Conservation (phyloP, 2,113 vertebrate species). For the Oriolus oriolus region DNA sequence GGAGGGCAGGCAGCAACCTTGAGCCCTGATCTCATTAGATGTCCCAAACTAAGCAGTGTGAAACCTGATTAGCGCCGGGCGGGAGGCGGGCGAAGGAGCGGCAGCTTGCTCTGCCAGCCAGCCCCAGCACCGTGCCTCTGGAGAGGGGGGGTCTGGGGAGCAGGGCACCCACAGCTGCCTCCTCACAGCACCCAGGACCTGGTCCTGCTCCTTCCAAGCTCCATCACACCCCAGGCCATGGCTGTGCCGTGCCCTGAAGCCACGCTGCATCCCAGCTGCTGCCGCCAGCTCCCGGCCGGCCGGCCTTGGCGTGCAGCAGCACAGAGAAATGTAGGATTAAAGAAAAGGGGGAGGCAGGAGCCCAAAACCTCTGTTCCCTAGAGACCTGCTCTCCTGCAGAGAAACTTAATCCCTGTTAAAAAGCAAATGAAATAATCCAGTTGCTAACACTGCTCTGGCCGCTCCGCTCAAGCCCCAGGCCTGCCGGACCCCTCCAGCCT, state of each 20-base stretch:
- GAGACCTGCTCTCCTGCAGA: neutral
- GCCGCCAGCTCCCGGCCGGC: neutral
- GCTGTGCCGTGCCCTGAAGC: neutral
- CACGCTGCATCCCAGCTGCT: neutral
- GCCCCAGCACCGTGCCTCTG: neutral
- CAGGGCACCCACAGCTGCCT: neutral
- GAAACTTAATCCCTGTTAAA: slow-evolving; percentile 53
- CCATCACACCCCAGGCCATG: neutral
- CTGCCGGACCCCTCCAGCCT: neutral
- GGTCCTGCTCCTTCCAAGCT: neutral
- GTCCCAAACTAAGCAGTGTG: slow-evolving; percentile 43
- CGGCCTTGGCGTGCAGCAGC: neutral
- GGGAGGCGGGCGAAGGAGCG: neutral
- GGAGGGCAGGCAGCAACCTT: slow-evolving; percentile 1
- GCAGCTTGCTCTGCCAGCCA: neutral
- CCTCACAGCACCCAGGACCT: neutral
- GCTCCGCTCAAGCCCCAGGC: neutral
- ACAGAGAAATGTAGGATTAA: slow-evolving; percentile 31
- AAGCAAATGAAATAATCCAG: slow-evolving; percentile 28
- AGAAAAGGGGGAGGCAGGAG: neutral
- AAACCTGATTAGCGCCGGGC: neutral
- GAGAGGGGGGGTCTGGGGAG: neutral
- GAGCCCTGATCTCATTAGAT: slow-evolving; percentile 49
- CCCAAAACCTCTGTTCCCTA: slow-evolving; percentile 16
- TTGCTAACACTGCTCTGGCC: neutral